Conservation (phyloP, 2,113 vertebrate species). For the Actenoides lindsayi region DNA sequence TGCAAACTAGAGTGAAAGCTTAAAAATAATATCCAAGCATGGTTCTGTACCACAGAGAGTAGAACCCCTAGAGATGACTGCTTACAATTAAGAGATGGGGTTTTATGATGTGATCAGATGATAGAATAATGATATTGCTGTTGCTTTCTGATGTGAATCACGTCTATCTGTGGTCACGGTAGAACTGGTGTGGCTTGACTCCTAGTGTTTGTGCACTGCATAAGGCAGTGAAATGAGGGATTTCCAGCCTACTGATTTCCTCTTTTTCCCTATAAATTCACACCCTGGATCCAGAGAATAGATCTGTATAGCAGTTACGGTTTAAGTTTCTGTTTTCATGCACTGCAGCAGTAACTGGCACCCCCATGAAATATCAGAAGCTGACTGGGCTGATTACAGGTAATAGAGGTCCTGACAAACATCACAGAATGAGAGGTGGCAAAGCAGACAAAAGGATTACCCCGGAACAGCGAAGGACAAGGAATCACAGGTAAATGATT, state of each 20-base stretch:
- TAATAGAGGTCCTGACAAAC: not conserved
- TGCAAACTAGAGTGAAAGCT: not conserved
- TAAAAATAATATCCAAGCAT: not conserved
- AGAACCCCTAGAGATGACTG: not conserved
- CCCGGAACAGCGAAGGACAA: not conserved
- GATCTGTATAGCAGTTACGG: not conserved
- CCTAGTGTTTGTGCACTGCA: not conserved
- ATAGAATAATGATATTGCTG: not conserved
- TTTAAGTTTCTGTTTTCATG: not conserved
- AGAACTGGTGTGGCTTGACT: not conserved
- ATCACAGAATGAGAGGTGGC: not conserved
- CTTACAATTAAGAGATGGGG: not conserved
- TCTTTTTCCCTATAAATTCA: not conserved
- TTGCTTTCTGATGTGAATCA: not conserved
- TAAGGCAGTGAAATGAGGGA: not conserved
- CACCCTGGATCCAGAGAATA: not conserved
- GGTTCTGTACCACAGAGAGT: not conserved
- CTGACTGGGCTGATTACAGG: not conserved
- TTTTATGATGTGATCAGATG: not conserved
- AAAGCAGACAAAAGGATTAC: not conserved
- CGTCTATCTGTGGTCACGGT: not conserved
- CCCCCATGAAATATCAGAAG: not conserved
- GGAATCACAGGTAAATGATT: not conserved
- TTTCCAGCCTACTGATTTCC: not conserved
- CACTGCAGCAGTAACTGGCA: not conserved